phyloP scores from a whole-genome alignment of 64 coral and sea anemone species.

The Trachythela sp. region DNA sequence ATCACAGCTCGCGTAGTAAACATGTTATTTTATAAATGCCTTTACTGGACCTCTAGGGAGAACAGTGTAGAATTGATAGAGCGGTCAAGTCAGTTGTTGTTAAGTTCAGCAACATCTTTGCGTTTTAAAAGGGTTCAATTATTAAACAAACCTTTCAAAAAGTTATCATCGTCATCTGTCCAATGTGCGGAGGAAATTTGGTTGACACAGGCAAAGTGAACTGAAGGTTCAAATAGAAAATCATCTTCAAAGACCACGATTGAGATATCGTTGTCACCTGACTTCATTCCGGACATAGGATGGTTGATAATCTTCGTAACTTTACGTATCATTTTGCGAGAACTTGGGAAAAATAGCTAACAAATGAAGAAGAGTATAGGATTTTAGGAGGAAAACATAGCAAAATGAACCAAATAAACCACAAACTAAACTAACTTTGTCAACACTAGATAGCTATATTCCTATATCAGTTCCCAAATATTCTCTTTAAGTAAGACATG shows the following conservation, averaged over 20 bases:
- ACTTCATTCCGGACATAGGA: neutral
- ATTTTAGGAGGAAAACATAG: too few relatives aligned
- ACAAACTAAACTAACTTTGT: too few relatives aligned
- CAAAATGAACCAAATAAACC: too few relatives aligned
- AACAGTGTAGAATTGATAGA: too few relatives aligned
- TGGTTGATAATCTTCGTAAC: neutral
- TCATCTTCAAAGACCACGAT: neutral
- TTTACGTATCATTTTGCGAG: neutral
- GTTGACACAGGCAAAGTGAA: neutral
- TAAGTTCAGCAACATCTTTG: too few relatives aligned
- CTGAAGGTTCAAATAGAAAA: neutral
- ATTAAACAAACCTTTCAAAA: neutral
- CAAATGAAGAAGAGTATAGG: neutral
- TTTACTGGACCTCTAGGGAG: too few relatives aligned
- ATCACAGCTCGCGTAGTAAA: too few relatives aligned
- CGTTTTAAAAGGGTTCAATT: neutral
- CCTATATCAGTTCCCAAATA: too few relatives aligned
- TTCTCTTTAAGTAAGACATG: too few relatives aligned
- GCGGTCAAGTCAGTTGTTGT: too few relatives aligned
- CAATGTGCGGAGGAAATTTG: neutral
- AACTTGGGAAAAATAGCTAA: neutral
- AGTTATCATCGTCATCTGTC: neutral
- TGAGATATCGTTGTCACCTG: neutral
- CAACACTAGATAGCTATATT: too few relatives aligned
- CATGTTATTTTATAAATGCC: too few relatives aligned